Base-by-base conservation (phyloP, 2,888 invertebrate species). In the Nomada lathburiana region DNA sequence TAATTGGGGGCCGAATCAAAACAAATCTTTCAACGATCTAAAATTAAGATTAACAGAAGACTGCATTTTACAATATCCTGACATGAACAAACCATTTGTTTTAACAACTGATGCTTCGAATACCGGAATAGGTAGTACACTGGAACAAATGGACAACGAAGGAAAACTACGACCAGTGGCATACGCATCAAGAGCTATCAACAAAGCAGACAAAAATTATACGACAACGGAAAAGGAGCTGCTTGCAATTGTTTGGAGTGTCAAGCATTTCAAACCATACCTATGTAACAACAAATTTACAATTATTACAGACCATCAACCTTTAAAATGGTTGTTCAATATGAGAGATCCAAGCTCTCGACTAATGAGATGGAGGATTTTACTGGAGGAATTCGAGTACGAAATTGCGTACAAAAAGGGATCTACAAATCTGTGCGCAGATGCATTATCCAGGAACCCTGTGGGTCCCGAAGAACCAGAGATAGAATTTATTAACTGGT, bases 241-340 rank as follows among this genome's bases (percentile, higher is more conserved):
- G 1, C 42, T 68, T 4, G 18, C 68, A 16, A 44, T 57, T 13
- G 57, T 44, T 5, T 57, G 57, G 42, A 42, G 23, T 7, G n/a
- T 44, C 1, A 68, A 68, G 44, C 57, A 68, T 26, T 68, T 42
- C 23, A 11, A 42, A 16, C 1, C 47, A 47, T 47, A 47, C 16
- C 1, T 47, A 16, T 47, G 16, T 16, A 16, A 16, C 11, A 47
- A 16, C 26, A 23, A 55, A 23, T 68, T 57, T 20, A 7, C 5
- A 2, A 89, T 94, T 9, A 23, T 90, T 4, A 94, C 90, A 0
- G 93, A 94, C 76, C 93, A 94, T 76, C 74, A 83, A 83, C 67
- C 67, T 0, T 5, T 74, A 1, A 59, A 50, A 3, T 74, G 67
- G 67, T 20, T 67, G 0, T 20, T 20, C 11, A 62, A 62, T 4